Conservation (phyloP, 2,888 invertebrate species). For the Machimus atricapillus region DNA sequence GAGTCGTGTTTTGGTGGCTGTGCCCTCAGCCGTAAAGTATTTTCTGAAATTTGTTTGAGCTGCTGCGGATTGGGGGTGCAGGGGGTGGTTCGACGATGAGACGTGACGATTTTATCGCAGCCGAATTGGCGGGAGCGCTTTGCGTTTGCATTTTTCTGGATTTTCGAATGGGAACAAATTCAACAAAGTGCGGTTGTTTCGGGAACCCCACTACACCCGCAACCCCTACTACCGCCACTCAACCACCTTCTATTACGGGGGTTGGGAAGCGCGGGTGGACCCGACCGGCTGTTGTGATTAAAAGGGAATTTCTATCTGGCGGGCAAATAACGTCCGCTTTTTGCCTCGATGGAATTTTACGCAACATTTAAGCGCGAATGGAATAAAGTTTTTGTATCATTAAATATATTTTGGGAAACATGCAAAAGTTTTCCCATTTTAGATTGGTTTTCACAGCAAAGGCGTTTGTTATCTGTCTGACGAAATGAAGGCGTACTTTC, state of each 20-base stretch:
- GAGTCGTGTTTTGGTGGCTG: constrained; percentile 2
- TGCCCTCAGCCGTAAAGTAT: not conserved
- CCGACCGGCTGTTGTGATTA: not conserved
- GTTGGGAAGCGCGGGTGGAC: not conserved
- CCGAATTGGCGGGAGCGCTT: not conserved
- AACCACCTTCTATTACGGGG: not conserved
- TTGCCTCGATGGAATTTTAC: not conserved
- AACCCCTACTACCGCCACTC: not conserved
- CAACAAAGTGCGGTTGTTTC: not conserved
- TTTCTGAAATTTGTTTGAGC: not conserved
- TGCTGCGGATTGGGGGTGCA: not conserved
- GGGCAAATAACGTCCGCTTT: not conserved
- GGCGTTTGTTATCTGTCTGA: not conserved
- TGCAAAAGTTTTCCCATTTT: not conserved
- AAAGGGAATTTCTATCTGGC: not conserved
- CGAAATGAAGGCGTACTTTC: not conserved
- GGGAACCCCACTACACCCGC: not conserved
- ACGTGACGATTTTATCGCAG: not conserved
- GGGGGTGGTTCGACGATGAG: not conserved
- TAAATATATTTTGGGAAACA: not conserved
- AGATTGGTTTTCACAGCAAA: not conserved
- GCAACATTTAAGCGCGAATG: not conserved
- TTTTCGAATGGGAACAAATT: not conserved
- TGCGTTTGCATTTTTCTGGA: not conserved
- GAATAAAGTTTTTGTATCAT: not conserved